Conservation (phyloP, 2,797 vertebrate species). For the Peromyscus attwateri region DNA sequence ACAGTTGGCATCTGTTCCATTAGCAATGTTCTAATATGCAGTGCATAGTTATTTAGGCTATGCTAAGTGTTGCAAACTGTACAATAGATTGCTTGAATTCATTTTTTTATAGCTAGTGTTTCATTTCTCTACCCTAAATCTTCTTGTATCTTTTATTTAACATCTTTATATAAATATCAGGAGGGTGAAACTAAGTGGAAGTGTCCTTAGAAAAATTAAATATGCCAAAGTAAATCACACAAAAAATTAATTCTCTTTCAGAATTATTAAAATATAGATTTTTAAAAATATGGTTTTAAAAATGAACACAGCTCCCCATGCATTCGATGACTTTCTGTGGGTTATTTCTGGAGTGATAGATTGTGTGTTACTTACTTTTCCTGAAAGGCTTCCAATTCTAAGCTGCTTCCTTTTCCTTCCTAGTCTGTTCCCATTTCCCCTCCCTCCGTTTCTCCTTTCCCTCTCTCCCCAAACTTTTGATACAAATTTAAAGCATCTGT, state of each 20-base stretch:
- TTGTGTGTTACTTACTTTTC: not conserved
- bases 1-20: not conserved
- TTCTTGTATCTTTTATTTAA: not conserved
- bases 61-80: not conserved
- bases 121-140: not conserved
- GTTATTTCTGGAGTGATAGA: conserved; percentile 30
- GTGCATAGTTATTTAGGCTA: not conserved
- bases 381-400: not conserved
- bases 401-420: not conserved
- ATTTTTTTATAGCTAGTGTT: not conserved
- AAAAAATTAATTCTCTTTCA: conserved; percentile 17
- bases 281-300: conserved; percentile 7
- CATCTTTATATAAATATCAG: not conserved
- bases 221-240: not conserved
- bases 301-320: not conserved
- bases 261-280: conserved; percentile 5
- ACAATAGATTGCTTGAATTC: not conserved
- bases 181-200: not conserved
- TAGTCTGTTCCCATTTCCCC: not conserved
- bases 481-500: conserved; percentile 70
- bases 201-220: not conserved
- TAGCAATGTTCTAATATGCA: not conserved
- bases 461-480: conserved; percentile 31
- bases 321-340: not conserved
- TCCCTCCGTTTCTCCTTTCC: not conserved